Percentiles rank a stretch among this genome's conserved stretches.
These are phyloP conservation scores for Malacoraja senta DNA, from an alignment of 2,797 vertebrate genomes.

Conservation along the genomic window DNA sequence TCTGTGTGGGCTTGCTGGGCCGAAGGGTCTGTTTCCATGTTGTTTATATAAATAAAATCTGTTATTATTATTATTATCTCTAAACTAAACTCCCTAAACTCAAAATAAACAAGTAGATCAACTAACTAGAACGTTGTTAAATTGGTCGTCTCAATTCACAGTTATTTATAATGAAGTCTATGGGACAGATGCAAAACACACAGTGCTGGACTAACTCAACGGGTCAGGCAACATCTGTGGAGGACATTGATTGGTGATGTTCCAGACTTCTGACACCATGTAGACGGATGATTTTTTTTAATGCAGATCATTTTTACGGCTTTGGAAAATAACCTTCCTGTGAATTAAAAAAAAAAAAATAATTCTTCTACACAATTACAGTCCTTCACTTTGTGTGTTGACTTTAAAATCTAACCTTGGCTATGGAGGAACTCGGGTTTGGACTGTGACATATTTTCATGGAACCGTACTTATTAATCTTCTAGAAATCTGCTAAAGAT, in stretches of 20 bases:
- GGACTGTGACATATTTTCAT: background rate
- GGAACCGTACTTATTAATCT: background rate
- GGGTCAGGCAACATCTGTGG: too few species aligned
- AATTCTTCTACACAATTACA: background rate
- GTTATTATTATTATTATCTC: too few species aligned
- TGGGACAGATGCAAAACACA: too few species aligned
- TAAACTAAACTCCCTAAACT: too few species aligned
- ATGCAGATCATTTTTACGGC: background rate
- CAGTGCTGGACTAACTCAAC: too few species aligned
- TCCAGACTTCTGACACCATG: too few species aligned
- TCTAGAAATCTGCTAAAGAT: background rate
- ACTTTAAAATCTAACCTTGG: background rate
- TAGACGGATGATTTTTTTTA: background rate
- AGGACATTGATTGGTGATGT: too few species aligned
- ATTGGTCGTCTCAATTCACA: background rate
- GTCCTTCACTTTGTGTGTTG: background rate
- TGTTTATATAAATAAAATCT: too few species aligned
- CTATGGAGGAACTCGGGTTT: background rate
- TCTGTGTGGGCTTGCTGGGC: too few species aligned
- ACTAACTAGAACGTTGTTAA: background rate
- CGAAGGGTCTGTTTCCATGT: too few species aligned
- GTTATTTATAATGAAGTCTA: background rate
- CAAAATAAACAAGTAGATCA: too few species aligned
- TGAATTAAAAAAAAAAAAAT: too few species aligned
- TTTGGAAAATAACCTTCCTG: background rate